Base-by-base conservation (phyloP, 2,797 vertebrate species). In the Sandelia bainsii region DNA sequence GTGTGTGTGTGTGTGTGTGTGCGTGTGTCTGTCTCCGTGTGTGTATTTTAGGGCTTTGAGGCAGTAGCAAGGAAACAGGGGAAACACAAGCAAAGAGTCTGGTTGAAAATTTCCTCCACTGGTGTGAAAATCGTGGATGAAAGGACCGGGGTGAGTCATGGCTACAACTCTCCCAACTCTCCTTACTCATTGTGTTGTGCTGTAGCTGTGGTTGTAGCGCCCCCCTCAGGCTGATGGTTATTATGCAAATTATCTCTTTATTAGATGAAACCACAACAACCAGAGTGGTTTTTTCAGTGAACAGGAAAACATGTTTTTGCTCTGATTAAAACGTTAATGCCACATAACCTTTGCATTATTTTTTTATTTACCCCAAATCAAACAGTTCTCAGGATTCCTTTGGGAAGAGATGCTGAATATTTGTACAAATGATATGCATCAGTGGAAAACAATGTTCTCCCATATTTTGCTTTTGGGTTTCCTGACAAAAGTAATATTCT, bases 71-170 rank as follows among this genome's bases (percentile, higher is more conserved):
- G 93, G 27, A 91, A 77, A 72, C 91, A 91, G 44, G 94, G 94
- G 46, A 92, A 84, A 81, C 95, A 94, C 84, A 96, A 96, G 77
- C 92, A 90, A 80, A 93, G 85, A 72, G 82, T 96, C 13, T 95
- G 94, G 93, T 61, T 96, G 40, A 94, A 93, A 66, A 69, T 95
- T 79, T 93, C 85, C 49, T 79, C 77, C 11, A 65, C 45, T 0
- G 91, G 93, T 23, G 74, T 95, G 59, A 92, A 83, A 75, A 93
- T 95, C 16, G 50, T 91, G 63, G 94, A 95, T 32, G 93, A 95
- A 77, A 91, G 85, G 69, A 92, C 90, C 0, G 92, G 91, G 82
- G 94, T 95, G 80, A 84, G 93, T 80, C 12, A 3, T 11, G 2
- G 34, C 34, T 4, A 2, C 29, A 54, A 13, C 25, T 29, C 22